Base-by-base conservation (phyloP, 1,140 invertebrate species). In the Drosophila elegans region DNA sequence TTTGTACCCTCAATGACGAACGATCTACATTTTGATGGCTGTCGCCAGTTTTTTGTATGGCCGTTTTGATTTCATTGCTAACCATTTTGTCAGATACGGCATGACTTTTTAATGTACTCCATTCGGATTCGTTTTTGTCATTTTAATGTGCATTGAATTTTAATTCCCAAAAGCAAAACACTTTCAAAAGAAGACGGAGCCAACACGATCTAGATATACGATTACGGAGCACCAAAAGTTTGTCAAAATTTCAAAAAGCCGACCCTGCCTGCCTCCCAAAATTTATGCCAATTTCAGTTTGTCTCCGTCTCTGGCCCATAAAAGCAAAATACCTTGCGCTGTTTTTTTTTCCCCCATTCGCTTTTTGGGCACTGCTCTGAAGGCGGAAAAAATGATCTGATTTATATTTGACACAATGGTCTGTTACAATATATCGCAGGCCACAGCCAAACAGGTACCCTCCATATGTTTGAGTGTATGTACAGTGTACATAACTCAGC, bases 381-480 rank as follows among this genome's bases (percentile, higher is more conserved):
- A 60, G 42, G 72, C 68, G 75, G 61, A 90, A 90, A 89, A 90
- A 90, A 79, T 90, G 86, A 90, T 90, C 88, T 88, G 88, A 90
- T 91, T 90, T 90, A 90, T 90, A 90, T 90, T 91, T 90, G 88
- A 90, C 88, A 90, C 86, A 90, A 90, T 90, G 82, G 82, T 72
- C 78, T 82, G 67, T 83, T 73, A 77, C 63, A 75, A 49, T 60
- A 82, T 72, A 62, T 41, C 66, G 46, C 46, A 32, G 59, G 38
- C 11, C n/a, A 13, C 29, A 13, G 4, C 27, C 46, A 27, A 38
- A 60, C 73, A 67, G 51, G 57, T 74, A 74, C 12, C 45, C 54
- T 32, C 61, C 44, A 48, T 54, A 48, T 56, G 13, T 48, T 41
- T 39, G 29, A 3, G 7, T 48, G n/a, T 29, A 48, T n/a, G 29